Conservation (phyloP, 2,797 vertebrate genomes). For the Labeo calbasu region DNA sequence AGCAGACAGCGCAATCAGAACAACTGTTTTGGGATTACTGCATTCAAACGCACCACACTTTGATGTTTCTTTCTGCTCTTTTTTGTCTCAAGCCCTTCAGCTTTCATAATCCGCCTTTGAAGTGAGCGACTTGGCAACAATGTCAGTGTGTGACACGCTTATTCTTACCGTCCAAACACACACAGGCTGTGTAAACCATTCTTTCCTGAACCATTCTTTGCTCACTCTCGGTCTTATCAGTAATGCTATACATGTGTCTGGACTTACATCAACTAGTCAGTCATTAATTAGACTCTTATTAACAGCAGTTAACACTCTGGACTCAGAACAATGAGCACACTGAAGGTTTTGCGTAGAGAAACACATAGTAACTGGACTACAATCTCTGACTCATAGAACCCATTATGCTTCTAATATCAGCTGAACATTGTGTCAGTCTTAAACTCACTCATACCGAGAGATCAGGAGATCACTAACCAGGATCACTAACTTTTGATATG, state of each 20-base stretch:
- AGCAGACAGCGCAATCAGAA: conserved; percentile 70
- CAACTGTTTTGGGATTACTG: conserved; percentile 80
- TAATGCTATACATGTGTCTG: conserved; percentile 58
- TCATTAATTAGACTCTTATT: conserved; percentile 72
- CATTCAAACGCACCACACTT: conserved; percentile 76
- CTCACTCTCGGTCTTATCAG: conserved; percentile 56
- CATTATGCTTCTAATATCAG: conserved; percentile 11
- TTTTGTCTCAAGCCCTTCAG: conserved; percentile 70
- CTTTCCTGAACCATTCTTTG: conserved; percentile 26
- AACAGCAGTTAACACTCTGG: conserved; percentile 68
- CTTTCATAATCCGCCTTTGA: conserved; percentile 79
- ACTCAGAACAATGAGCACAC: conserved; percentile 73
- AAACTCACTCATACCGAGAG: conserved; percentile 9
- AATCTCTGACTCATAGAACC: not conserved
- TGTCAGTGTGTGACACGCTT: conserved; percentile 75
- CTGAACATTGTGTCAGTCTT: not conserved
- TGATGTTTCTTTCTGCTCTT: conserved; percentile 71
- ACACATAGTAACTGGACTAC: conserved; percentile 7
- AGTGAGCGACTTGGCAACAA: conserved; percentile 78
- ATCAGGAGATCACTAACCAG: conserved; percentile 10
- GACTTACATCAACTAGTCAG: conserved; percentile 68
- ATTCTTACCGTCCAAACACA: conserved; percentile 70
- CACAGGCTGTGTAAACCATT: conserved; percentile 48
- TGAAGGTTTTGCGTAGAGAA: conserved; percentile 56
- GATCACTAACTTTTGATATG: not conserved